A percentile compares a stretch with the other conserved stretches of the same genome.
phyloP scores from a whole-genome alignment of 2,888 invertebrate genomes.

The Leucophenga montana region DNA sequence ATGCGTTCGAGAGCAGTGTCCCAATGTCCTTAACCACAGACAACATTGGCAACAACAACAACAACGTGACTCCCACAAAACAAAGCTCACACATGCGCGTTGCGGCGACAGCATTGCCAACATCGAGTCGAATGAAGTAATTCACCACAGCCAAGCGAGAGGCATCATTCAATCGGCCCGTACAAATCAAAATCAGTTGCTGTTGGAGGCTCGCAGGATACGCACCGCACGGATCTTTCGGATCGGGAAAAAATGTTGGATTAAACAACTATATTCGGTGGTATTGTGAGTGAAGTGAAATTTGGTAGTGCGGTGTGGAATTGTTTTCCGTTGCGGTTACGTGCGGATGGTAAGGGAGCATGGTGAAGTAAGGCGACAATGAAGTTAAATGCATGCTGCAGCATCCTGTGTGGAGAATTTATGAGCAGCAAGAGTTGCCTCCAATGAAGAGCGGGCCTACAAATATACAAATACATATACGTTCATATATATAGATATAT shows the following conservation, averaged over 20 bases:
- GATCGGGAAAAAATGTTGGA: conserved; percentile 46
- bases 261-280: no score
- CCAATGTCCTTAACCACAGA: conserved; percentile 62
- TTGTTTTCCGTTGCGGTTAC: conserved; percentile 10
- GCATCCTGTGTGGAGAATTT: no score
- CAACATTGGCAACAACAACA: conserved; percentile 45
- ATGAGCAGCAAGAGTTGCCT: neutral
- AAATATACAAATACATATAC: no score
- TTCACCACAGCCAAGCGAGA: conserved; percentile 39
- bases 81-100: conserved; percentile 17
- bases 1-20: neutral
- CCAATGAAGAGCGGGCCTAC: no score
- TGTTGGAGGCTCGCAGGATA: conserved; percentile 71
- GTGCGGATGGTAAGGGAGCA: conserved; percentile 33
- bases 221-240: conserved; percentile 68
- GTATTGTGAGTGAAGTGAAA: conserved; percentile 1
- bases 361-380: conserved; percentile 45
- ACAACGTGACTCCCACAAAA: neutral
- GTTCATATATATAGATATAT: no score
- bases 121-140: conserved; percentile 45
- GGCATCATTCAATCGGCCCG: conserved; percentile 13
- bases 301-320: conserved; percentile 7
- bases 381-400: conserved; percentile 12
- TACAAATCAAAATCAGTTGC: conserved; percentile 63
- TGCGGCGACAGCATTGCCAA: conserved; percentile 48